Conservation (phyloP, 2,113 vertebrate species). For the Vulpes ferrilata region DNA sequence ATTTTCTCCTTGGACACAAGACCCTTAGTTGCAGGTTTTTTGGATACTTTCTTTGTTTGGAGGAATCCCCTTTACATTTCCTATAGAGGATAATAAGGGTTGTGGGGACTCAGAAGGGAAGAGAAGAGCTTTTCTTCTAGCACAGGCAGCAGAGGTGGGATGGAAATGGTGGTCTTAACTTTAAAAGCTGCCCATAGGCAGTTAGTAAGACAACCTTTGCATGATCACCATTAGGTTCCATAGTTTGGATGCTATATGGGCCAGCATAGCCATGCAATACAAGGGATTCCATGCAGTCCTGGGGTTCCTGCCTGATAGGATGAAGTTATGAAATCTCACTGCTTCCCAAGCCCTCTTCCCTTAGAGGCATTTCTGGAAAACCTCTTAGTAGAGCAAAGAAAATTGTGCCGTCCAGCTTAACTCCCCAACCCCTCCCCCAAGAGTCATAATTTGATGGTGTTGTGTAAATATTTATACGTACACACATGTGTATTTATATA, state of each 20-base stretch:
- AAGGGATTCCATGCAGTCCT: neutral
- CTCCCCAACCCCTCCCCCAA: neutral
- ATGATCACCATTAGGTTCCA: neutral
- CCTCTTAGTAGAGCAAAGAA: neutral
- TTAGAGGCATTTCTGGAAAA: constrained; percentile 21
- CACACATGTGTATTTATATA: neutral
- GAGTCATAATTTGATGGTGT: neutral
- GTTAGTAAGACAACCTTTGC: neutral
- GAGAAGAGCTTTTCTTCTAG: neutral
- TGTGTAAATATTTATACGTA: neutral
- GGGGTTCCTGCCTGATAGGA: neutral
- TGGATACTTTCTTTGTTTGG: neutral
- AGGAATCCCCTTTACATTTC: neutral
- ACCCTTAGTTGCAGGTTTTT: neutral
- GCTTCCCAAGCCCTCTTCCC: neutral
- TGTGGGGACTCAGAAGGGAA: neutral
- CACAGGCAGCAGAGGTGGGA: neutral
- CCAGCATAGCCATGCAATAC: rapidly evolving
- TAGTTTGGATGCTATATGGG: neutral
- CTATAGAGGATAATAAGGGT: neutral
- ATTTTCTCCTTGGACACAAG: neutral
- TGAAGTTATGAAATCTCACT: neutral
- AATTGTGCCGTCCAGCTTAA: neutral
- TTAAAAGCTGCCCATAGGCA: neutral
- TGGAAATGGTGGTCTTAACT: neutral